Evolutionary conservation across 2,888 invertebrate species (phyloP).

Genomic region (Ophioninae sp.): DNA sequence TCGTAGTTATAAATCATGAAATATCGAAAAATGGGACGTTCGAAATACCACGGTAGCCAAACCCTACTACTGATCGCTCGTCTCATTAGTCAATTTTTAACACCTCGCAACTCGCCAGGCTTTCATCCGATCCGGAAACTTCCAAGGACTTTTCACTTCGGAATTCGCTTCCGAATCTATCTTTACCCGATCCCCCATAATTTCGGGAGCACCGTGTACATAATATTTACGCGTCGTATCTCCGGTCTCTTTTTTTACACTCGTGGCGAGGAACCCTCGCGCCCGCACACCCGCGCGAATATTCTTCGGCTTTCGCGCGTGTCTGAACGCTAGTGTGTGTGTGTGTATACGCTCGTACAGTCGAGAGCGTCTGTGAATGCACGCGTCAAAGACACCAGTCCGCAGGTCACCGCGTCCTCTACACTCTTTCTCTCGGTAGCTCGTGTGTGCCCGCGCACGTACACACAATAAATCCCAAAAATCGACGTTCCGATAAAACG

Average conservation of each 20-base stretch:
- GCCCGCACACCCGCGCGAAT: neutral
- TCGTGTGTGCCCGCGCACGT: neutral
- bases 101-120: neutral
- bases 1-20: too few relatives aligned
- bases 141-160: neutral
- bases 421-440: constrained; percentile 53
- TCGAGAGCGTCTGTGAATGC: constrained; percentile 63
- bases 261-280: constrained; percentile 21
- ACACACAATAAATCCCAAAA: neutral
- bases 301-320: neutral
- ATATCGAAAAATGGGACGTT: too few relatives aligned
- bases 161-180: neutral
- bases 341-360: constrained; percentile 2
- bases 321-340: constrained; percentile 24
- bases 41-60: too few relatives aligned
- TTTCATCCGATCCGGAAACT: neutral
- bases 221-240: constrained; percentile 1
- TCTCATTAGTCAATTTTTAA: neutral
- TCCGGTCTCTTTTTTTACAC: constrained; percentile 13
- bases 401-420: constrained; percentile 71
- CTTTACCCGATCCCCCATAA: neutral
- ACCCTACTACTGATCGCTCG: too few relatives aligned
- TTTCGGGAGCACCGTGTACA: neutral
- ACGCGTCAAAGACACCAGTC: constrained; percentile 66
- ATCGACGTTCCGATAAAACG: neutral